phyloP scores from a whole-genome alignment of 2,797 vertebrate genomes.

The Etheostoma nigrum region DNA sequence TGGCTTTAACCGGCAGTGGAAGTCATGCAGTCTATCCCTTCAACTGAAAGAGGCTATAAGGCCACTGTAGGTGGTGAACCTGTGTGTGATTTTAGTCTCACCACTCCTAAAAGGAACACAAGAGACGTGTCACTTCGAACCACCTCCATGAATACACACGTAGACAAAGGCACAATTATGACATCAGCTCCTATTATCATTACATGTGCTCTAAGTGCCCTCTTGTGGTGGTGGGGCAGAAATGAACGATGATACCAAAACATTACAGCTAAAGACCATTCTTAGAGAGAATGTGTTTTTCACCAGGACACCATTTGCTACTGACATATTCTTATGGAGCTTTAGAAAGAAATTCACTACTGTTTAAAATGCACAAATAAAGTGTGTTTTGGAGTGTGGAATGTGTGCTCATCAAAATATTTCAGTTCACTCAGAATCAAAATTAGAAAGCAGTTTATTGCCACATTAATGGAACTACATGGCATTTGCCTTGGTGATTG shows the following conservation, averaged over 20 bases:
- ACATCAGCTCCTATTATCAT: constrained; percentile 41
- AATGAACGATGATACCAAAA: constrained; percentile 44
- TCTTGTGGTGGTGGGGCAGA: constrained; percentile 68
- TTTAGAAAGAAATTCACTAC: constrained; percentile 4
- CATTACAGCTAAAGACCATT: not conserved
- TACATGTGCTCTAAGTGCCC: constrained; percentile 64
- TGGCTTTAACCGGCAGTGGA: constrained; percentile 84
- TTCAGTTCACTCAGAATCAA: not conserved
- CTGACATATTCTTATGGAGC: constrained; percentile 5
- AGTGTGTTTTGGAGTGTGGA: too few relatives aligned
- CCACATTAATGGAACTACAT: too few relatives aligned
- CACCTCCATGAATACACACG: constrained; percentile 12
- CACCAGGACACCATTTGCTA: constrained; percentile 1
- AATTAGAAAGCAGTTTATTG: too few relatives aligned
- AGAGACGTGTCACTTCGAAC: constrained; percentile 14
- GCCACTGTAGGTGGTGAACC: constrained; percentile 85
- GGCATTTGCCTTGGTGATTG: too few relatives aligned
- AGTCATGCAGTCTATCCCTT: constrained; percentile 85
- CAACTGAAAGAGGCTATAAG: constrained; percentile 82
- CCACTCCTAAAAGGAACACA: constrained; percentile 16
- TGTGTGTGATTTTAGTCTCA: constrained; percentile 33
- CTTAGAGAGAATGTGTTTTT: constrained; percentile 7
- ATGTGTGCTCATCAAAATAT: not conserved
- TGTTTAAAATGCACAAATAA: constrained; percentile 2
- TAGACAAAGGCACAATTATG: constrained; percentile 42